Evolutionary conservation across 2,113 vertebrate species (phyloP).

Genomic region (Corvus hawaiiensis): DNA sequence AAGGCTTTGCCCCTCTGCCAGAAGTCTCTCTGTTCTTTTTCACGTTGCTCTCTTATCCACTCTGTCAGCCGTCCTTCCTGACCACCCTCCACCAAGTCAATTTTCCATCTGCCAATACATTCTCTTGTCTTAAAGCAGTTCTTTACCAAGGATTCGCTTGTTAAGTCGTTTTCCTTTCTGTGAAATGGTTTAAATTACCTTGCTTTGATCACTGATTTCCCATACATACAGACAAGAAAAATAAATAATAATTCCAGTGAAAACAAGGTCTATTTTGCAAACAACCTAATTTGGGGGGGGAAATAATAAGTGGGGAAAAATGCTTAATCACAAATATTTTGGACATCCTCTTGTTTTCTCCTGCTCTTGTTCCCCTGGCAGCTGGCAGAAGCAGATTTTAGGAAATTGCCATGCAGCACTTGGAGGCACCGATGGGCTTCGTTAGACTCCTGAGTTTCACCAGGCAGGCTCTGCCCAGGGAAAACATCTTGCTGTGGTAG

Average conservation of each 20-base stretch:
- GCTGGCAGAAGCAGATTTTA: neutral
- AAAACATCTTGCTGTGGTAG: neutral
- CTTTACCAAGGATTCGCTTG: neutral
- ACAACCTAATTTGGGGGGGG: neutral
- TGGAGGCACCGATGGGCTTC: neutral
- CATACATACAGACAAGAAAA: neutral
- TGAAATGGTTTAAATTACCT: neutral
- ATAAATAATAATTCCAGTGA: neutral
- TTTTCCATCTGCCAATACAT: neutral
- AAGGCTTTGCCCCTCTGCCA: neutral
- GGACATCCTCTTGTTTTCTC: neutral
- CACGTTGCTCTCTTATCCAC: rapidly evolving
- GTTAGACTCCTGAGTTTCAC: neutral
- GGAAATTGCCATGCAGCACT: neutral
- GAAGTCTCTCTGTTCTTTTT: neutral
- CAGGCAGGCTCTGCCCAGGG: neutral
- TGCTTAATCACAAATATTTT: neutral
- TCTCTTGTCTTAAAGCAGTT: neutral
- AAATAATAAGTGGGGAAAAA: neutral
- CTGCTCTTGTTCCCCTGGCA: neutral
- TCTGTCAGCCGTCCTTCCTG: neutral
- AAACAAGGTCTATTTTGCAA: neutral
- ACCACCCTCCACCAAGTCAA: neutral
- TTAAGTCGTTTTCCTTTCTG: neutral
- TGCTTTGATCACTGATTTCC: neutral